Conservation (phyloP, 2,113 vertebrate species). For the Paralichthys olivaceus region DNA sequence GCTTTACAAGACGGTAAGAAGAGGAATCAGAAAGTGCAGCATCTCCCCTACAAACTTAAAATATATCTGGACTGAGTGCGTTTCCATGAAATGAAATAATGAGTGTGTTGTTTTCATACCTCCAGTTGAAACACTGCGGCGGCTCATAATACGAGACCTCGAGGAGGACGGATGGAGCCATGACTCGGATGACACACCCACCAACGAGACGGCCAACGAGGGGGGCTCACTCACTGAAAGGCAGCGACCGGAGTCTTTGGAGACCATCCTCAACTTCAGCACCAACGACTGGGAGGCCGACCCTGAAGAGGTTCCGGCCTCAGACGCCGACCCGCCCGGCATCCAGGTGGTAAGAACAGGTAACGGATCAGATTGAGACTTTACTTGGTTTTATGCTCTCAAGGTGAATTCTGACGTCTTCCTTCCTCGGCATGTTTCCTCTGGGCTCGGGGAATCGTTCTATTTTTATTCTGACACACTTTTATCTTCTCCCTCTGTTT, state of each 20-base stretch:
- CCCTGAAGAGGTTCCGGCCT: slow-evolving; percentile 32
- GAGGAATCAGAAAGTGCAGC: no score
- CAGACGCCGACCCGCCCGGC: slow-evolving; percentile 22
- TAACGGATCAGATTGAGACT: slow-evolving; percentile 36
- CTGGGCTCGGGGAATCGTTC: slow-evolving; percentile 48
- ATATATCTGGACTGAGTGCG: not conserved
- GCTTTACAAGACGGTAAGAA: slow-evolving; percentile 81
- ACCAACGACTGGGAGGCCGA: slow-evolving; percentile 53
- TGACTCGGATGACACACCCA: slow-evolving; percentile 77
- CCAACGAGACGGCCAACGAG: slow-evolving; percentile 75
- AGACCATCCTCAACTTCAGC: slow-evolving; percentile 52
- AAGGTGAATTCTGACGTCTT: not conserved
- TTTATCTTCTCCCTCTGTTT: slow-evolving; percentile 7
- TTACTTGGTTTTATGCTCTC: no score
- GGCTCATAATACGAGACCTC: slow-evolving; percentile 76
- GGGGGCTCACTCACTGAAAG: slow-evolving; percentile 43
- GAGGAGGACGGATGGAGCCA: slow-evolving; percentile 79
- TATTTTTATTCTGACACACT: slow-evolving; percentile 44
- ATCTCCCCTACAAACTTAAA: not conserved
- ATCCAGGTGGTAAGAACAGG: slow-evolving; percentile 81
- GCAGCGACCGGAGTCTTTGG: slow-evolving; percentile 48
- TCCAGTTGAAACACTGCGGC: slow-evolving; percentile 79
- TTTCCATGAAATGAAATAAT: no score
- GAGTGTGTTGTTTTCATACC: not conserved
- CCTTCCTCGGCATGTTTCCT: slow-evolving; percentile 67